phyloP scores from a whole-genome alignment of 1,140 invertebrate genomes.

The Cepaea nemoralis region DNA sequence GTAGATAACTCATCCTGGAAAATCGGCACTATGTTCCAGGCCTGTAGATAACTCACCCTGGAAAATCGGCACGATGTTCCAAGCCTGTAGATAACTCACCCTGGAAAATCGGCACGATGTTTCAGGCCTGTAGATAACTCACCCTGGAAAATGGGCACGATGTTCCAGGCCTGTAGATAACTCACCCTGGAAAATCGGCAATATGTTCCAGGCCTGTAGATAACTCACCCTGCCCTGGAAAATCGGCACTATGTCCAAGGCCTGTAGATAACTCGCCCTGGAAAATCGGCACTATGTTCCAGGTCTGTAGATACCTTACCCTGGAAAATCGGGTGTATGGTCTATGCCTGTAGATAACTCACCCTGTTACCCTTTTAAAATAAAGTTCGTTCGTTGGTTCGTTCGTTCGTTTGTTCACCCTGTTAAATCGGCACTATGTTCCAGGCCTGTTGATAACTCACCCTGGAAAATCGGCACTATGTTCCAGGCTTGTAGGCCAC shows the following conservation, averaged over 20 bases:
- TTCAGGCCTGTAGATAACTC: conserved; percentile 45
- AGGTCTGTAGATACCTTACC: conserved; percentile 86
- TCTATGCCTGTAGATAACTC: neutral
- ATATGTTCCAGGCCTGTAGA: neutral
- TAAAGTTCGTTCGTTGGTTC: too few species aligned
- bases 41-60: neutral
- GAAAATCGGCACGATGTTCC: neutral
- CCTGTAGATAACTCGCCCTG: conserved; percentile 81
- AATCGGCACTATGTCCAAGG: neutral
- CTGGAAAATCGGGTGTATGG: neutral
- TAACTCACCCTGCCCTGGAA: neutral
- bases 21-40: neutral
- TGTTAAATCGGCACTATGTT: neutral
- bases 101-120: neutral
- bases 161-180: conserved; percentile 90
- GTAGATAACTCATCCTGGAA: neutral
- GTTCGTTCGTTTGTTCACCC: too few species aligned
- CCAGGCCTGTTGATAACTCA: conserved; percentile 66
- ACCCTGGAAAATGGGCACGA: conserved; percentile 97
- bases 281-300: conserved; percentile 96
- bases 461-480: conserved; percentile 98
- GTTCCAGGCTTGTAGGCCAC: conserved; percentile 95
- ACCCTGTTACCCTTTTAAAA: neutral
- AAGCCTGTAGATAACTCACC: neutral
- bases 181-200: neutral